Evolutionary conservation across 2,113 vertebrate species (phyloP).

Genomic region (Dolichallabes microphthalmus): DNA sequence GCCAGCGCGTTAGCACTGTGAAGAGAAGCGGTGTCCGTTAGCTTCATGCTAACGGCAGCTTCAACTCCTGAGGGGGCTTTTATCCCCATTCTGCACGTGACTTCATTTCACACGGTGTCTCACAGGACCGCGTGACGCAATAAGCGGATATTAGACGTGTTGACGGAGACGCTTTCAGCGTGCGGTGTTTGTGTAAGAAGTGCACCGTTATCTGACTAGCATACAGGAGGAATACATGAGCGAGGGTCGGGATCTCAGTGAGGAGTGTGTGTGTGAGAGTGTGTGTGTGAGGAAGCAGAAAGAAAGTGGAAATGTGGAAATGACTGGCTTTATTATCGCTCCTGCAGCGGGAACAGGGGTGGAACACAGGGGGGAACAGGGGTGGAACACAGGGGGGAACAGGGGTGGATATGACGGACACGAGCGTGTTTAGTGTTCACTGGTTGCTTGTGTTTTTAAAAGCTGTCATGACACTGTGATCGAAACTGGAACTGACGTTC

Average conservation of each 20-base stretch:
- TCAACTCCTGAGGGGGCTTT: background rate
- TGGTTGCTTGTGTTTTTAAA: no score
- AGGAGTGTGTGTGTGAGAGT: background rate
- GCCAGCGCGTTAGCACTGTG: background rate
- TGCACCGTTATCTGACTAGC: background rate
- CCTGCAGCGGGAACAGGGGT: background rate
- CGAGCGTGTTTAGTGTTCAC: background rate
- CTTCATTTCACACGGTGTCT: background rate
- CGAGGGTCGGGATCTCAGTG: background rate
- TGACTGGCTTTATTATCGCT: background rate
- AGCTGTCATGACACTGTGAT: no score
- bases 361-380: background rate
- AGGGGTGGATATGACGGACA: background rate
- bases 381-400: background rate
- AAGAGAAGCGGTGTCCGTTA: background rate
- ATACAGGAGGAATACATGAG: background rate
- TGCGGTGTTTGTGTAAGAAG: no score
- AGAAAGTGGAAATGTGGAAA: background rate
- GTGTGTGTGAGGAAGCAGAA: background rate
- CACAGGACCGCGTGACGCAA: background rate
- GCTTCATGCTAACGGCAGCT: background rate
- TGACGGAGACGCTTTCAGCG: background rate
- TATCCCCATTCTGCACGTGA: no score
- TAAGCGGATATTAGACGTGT: no score
- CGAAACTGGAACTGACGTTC: no score